Conservation (phyloP, 2,888 invertebrate species). For the Thymelicus lineola region DNA sequence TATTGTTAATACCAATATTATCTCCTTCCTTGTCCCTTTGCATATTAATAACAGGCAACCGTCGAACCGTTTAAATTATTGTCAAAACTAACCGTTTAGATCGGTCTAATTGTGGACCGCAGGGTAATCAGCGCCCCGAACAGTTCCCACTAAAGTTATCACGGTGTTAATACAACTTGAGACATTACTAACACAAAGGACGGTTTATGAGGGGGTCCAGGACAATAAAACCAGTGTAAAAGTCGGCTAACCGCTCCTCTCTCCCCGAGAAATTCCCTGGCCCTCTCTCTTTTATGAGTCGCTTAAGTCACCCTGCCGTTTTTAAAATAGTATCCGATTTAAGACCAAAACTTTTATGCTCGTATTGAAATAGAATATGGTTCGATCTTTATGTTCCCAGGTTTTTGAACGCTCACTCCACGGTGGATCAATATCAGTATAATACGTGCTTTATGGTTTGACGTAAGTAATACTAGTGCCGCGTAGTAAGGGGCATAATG, state of each 20-base stretch:
- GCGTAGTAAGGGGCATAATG: constrained; percentile 74
- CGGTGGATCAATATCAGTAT: constrained; percentile 46
- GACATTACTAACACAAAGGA: constrained; percentile 76
- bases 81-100: constrained; percentile 71
- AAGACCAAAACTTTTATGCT: constrained; percentile 56
- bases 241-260: constrained; percentile 75
- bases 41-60: constrained; percentile 65
- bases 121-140: constrained; percentile 57
- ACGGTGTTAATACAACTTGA: constrained; percentile 76
- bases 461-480: constrained; percentile 64
- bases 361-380: constrained; percentile 62
- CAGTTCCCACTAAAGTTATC: constrained; percentile 70
- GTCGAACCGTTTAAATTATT: constrained; percentile 75
- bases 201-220: constrained; percentile 71
- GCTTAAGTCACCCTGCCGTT: constrained; percentile 67
- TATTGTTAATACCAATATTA: constrained; percentile 71
- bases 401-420: background rate
- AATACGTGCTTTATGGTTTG: constrained; percentile 61
- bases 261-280: constrained; percentile 64
- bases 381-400: constrained; percentile 16
- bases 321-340: constrained; percentile 64
- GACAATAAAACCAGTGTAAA: constrained; percentile 82
- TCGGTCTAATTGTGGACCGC: constrained; percentile 66
- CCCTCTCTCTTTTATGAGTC: constrained; percentile 73
- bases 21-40: constrained; percentile 54